Percentiles rank a stretch among this genome's conserved stretches.
Conservation (phyloP, 2,888 invertebrate species). For the Eudemis profundana region DNA sequence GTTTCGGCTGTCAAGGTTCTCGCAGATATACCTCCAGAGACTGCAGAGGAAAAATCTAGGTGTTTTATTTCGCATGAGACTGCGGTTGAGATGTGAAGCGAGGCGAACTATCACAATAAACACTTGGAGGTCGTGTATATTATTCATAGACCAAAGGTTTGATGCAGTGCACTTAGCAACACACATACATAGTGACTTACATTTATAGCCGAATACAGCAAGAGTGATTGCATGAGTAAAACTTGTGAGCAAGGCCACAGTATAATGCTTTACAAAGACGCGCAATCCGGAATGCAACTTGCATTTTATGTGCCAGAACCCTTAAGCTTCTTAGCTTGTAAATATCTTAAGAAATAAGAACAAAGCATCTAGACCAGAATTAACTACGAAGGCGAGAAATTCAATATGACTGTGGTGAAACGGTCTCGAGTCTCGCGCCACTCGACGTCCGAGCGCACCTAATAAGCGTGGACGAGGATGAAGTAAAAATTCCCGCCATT, state of each 20-base stretch:
- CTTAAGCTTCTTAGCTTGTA: constrained; percentile 19
- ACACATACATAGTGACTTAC: background rate
- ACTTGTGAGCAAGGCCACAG: background rate
- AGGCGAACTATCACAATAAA: constrained; percentile 78
- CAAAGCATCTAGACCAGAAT: constrained; percentile 45
- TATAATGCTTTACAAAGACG: background rate
- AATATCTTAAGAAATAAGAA: constrained; percentile 42
- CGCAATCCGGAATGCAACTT: background rate
- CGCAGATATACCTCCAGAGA: constrained; percentile 67
- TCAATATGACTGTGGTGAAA: constrained; percentile 65
- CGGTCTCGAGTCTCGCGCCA: constrained; percentile 61
- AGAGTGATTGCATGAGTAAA: background rate
- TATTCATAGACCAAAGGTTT: constrained; percentile 75
- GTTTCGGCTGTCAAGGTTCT: constrained; percentile 53
- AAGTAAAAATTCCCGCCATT: constrained; percentile 80
- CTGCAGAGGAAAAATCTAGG: constrained; percentile 80
- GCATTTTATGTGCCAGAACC: constrained; percentile 12
- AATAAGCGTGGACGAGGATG: constrained; percentile 71
- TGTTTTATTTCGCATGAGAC: constrained; percentile 80
- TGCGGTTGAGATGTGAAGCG: constrained; percentile 69
- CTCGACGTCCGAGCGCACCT: constrained; percentile 69
- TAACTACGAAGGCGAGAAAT: constrained; percentile 58
- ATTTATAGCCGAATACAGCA: background rate
- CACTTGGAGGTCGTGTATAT: constrained; percentile 73
- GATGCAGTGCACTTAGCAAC: constrained; percentile 52